A percentile compares a stretch with the other conserved stretches of the same genome.
These are phyloP conservation scores for Anas bahamensis DNA, from an alignment of 2,797 vertebrate genomes.

Conservation along the genomic window DNA sequence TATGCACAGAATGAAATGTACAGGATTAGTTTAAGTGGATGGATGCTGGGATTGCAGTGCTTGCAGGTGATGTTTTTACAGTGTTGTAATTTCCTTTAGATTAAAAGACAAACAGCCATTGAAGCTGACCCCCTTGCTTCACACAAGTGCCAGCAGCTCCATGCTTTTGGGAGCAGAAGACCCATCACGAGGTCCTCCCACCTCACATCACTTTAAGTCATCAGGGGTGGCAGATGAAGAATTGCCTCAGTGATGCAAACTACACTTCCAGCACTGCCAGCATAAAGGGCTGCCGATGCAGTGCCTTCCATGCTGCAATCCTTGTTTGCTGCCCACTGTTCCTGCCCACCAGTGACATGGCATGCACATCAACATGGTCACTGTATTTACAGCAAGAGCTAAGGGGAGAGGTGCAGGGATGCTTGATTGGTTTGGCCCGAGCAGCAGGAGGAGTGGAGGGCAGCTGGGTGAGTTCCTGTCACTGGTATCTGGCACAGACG, in stretches of 20 bases:
- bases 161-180: not conserved
- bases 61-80: not conserved
- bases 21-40: not conserved
- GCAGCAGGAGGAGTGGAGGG: not conserved
- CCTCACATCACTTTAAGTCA: not conserved
- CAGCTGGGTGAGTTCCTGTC: not conserved
- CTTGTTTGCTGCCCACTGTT: fast-evolving
- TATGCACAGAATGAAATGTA: not conserved
- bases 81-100: not conserved
- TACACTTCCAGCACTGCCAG: fast-evolving
- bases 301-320: fast-evolving
- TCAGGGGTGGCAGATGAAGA: not conserved
- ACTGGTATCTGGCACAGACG: not conserved
- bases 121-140: not conserved
- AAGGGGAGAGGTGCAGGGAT: fast-evolving
- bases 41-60: fast-evolving
- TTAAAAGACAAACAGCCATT: not conserved
- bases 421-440: not conserved
- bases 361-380: fast-evolving
- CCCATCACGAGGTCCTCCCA: not conserved
- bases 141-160: not conserved
- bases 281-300: not conserved
- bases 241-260: not conserved
- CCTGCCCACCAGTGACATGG: not conserved
- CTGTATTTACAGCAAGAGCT: not conserved